Base-by-base conservation (phyloP, 2,113 vertebrate species). In the Lutjanus erythropterus region DNA sequence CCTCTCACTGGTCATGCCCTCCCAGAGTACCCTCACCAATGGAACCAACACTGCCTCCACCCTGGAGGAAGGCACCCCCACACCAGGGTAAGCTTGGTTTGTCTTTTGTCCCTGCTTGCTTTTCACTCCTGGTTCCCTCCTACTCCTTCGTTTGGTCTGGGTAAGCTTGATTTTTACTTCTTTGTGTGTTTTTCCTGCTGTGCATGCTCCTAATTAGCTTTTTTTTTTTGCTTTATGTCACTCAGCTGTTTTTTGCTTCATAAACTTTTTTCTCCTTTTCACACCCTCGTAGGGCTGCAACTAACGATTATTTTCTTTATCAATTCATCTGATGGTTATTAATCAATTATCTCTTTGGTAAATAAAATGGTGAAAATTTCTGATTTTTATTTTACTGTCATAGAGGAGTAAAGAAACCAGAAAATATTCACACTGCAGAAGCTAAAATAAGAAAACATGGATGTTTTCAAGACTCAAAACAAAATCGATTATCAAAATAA, bases 1-100 rank as follows among this genome's bases (percentile, higher is more conserved):
- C 0, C 95, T 99, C 18, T 99, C 98, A 5, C 95, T 99, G 77
- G 98, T 99, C 75, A 99, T 99, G 98, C 98, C 98, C 59, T 98
- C 97, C 4, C 97, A 98, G 79, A 95, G 96, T 31, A 97, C 97
- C 70, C 97, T 99, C 93, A 97, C 99, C 89, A 99, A 99, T 0
- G 98, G 98, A 44, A 97, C 97, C 80, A 97, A 97, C 95, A 98
- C 96, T 0, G 96, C 96, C 14, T 97, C 98, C 60, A 98, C 97
- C 5, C 91, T 97, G 92, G 98, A 99, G 25, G 98, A 97, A 90
- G 96, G 96, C 50, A 98, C 98, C 0, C 97, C 97, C 25, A 99
- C 98, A 0, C 92, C 94, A 6, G 91, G 95, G 94, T 95, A 86
- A 92, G 88, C 23, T 31, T 3, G 4, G 0, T 37, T 78, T 46